Conservation (phyloP, 2,113 vertebrate genomes). For the Oncorhynchus masou region DNA sequence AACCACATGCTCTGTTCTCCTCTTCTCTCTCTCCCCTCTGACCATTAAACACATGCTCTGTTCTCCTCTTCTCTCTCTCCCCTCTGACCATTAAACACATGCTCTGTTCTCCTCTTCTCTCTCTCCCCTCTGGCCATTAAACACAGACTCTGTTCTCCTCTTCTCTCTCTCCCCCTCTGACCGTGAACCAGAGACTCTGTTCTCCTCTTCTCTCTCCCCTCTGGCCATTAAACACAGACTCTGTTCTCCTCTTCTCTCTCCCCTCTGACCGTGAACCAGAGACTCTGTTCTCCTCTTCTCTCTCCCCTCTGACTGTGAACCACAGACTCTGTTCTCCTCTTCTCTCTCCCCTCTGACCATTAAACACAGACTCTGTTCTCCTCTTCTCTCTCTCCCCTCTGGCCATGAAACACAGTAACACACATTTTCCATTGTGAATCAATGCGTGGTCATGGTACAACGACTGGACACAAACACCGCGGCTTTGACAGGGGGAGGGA, state of each 20-base stretch:
- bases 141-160: neutral
- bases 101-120: too few relatives aligned
- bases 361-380: too few relatives aligned
- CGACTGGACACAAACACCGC: constrained; percentile 22
- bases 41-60: constrained; percentile 2
- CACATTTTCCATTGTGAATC: constrained; percentile 45
- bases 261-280: neutral
- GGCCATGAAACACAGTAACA: constrained; percentile 4
- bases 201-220: too few relatives aligned
- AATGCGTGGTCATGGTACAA: constrained; percentile 39
- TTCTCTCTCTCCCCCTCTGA: neutral
- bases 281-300: too few relatives aligned
- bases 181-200: too few relatives aligned
- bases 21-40: too few relatives aligned
- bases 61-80: neutral
- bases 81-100: neutral
- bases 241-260: neutral
- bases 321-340: neutral
- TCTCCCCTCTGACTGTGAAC: neutral
- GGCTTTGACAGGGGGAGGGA: neutral
- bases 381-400: too few relatives aligned
- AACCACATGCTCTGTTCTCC: too few relatives aligned
- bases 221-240: neutral
- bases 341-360: neutral
- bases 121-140: neutral